phyloP scores from a whole-genome alignment of 2,888 invertebrate species.

The Dynastes maya region DNA sequence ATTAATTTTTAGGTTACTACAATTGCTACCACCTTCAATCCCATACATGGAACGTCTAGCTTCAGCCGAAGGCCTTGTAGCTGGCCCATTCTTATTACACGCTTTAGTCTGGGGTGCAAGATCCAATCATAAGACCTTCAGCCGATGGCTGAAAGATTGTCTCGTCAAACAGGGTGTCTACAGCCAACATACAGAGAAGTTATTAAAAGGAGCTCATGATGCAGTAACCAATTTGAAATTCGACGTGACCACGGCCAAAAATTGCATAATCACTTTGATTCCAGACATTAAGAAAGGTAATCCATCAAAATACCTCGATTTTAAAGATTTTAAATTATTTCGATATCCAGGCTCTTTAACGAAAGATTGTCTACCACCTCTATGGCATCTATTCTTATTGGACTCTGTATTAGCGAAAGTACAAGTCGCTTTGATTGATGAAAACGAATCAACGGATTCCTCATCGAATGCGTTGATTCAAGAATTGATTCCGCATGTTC shows the following conservation, averaged over 20 bases:
- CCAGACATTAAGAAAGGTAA: conserved; percentile 70
- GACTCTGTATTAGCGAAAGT: conserved; percentile 85
- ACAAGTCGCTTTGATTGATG: conserved; percentile 76
- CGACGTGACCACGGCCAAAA: conserved; percentile 76
- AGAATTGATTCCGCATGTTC: conserved; percentile 79
- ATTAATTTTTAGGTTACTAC: conserved; percentile 76
- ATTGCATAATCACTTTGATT: conserved; percentile 73
- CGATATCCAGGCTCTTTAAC: conserved; percentile 61
- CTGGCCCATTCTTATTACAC: conserved; percentile 83
- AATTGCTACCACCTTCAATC: conserved; percentile 91
- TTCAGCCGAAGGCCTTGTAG: conserved; percentile 78
- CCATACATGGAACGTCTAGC: conserved; percentile 87
- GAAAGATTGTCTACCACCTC: conserved; percentile 76
- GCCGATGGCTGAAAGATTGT: conserved; percentile 93
- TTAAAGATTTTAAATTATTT: no score
- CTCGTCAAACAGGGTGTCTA: conserved; percentile 93
- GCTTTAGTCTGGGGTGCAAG: conserved; percentile 93
- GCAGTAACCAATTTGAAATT: conserved; percentile 78
- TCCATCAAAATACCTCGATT: no score
- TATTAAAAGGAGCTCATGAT: conserved; percentile 81
- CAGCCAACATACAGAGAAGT: conserved; percentile 83
- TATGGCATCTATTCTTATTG: conserved; percentile 83
- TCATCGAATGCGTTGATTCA: conserved; percentile 71
- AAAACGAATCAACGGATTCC: conserved; percentile 67
- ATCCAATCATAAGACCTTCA: conserved; percentile 87